These are phyloP conservation scores for Polypedilum pembai DNA, from an alignment of 1,140 invertebrate genomes.

Conservation along the genomic window DNA sequence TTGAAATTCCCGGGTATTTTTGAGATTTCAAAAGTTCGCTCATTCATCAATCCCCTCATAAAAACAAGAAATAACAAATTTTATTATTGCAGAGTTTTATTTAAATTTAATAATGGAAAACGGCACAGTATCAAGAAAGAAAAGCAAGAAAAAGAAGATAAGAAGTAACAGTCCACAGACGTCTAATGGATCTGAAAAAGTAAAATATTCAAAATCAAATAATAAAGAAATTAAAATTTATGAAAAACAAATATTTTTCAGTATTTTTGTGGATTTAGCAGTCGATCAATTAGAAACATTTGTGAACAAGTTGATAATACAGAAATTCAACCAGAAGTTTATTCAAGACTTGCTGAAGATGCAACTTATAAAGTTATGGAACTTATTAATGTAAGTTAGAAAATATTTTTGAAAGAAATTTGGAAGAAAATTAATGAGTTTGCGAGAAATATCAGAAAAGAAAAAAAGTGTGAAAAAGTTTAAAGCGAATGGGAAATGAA, in stretches of 20 bases:
- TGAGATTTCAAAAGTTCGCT: too few species aligned
- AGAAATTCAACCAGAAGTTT: slow-evolving; percentile 40
- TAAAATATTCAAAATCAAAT: slow-evolving; percentile 23
- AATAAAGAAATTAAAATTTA: slow-evolving; percentile 31
- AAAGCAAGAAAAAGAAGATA: slow-evolving; percentile 21
- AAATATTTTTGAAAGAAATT: neutral
- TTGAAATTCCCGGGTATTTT: too few species aligned
- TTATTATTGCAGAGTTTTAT: too few species aligned
- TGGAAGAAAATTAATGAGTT: too few species aligned
- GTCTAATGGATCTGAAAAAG: slow-evolving; percentile 19
- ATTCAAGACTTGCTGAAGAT: slow-evolving; percentile 39
- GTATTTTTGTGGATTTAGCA: slow-evolving; percentile 35
- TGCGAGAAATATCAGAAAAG: too few species aligned
- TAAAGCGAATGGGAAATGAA: too few species aligned
- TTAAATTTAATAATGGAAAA: slow-evolving; percentile 31
- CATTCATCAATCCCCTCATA: too few species aligned
- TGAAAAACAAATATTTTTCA: slow-evolving; percentile 29
- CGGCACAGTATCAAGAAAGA: neutral
- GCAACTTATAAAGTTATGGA: slow-evolving; percentile 43
- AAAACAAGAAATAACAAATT: too few species aligned
- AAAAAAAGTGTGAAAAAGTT: too few species aligned
- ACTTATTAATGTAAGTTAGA: slow-evolving; percentile 37
- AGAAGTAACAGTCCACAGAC: neutral
- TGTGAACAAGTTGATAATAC: slow-evolving; percentile 43
- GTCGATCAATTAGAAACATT: slow-evolving; percentile 40